Evolutionary conservation across 2,113 vertebrate genomes (phyloP).

Genomic region (Oreotrochilus melanogaster): DNA sequence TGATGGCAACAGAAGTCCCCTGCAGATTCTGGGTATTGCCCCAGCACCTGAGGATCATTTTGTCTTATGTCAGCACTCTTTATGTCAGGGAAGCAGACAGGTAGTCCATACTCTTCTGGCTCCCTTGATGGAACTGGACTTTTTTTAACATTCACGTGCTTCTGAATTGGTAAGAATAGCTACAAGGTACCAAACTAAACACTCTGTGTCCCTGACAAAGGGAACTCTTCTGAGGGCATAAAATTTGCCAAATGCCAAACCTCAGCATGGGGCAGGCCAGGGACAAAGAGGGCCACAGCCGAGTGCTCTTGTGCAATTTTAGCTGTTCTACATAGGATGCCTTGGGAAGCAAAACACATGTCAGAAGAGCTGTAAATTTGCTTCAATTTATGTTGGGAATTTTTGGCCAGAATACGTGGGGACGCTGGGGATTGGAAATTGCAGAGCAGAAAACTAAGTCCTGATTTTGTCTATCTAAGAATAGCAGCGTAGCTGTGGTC

Average conservation of each 20-base stretch:
- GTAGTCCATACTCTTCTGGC: background rate
- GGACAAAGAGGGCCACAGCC: slow-evolving; percentile 51
- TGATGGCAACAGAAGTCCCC: background rate
- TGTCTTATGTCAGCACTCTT: background rate
- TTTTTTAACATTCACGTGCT: background rate
- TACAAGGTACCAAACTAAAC: slow-evolving; percentile 17
- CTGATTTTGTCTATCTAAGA: slow-evolving; percentile 62
- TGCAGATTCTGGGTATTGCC: background rate
- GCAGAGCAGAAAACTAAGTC: background rate
- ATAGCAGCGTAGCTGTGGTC: slow-evolving; percentile 38
- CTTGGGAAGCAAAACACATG: slow-evolving; percentile 45
- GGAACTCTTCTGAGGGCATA: slow-evolving; percentile 28
- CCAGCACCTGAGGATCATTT: background rate
- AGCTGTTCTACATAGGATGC: slow-evolving; percentile 30
- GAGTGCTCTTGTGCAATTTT: slow-evolving; percentile 33
- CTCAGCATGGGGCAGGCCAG: slow-evolving; percentile 32
- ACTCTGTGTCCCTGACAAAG: background rate
- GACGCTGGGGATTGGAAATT: slow-evolving; percentile 31
- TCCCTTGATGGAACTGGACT: background rate
- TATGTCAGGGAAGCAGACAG: too few species aligned
- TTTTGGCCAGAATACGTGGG: background rate
- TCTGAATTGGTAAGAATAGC: background rate
- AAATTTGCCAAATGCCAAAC: slow-evolving; percentile 16
- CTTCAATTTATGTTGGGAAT: slow-evolving; percentile 46
- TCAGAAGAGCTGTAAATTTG: slow-evolving; percentile 54